phyloP scores from a whole-genome alignment of 2,113 vertebrate species.

The Buteo buteo region DNA sequence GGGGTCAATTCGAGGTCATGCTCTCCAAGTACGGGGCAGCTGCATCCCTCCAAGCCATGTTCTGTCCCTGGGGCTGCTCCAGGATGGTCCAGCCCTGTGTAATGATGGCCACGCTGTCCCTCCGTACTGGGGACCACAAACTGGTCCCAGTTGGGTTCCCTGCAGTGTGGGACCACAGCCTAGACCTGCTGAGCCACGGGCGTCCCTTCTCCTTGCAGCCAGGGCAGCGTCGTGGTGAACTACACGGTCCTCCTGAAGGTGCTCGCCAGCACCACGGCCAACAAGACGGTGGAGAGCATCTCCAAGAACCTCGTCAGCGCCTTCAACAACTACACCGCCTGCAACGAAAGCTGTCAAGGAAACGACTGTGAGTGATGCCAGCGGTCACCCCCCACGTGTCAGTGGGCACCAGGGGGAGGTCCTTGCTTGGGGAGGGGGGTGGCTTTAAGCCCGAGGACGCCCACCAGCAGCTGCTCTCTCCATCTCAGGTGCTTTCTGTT shows the following conservation, averaged over 20 bases:
- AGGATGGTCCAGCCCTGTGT: too few species aligned
- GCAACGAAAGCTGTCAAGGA: not conserved
- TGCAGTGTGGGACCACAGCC: rapidly evolving
- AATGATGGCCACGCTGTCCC: too few species aligned
- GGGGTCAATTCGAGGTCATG: not conserved
- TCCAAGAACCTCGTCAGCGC: not conserved
- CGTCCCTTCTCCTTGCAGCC: not conserved
- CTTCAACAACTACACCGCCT: rapidly evolving
- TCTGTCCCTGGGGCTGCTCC: not conserved
- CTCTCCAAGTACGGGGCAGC: not conserved
- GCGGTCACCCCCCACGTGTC: rapidly evolving
- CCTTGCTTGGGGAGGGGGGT: not conserved
- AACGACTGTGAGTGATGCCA: not conserved
- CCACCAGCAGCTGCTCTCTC: not conserved
- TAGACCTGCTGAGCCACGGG: too few species aligned
- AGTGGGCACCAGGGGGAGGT: not conserved
- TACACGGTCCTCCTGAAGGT: not conserved
- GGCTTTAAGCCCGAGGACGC: rapidly evolving
- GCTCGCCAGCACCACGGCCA: rapidly evolving
- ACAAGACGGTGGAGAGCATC: not conserved
- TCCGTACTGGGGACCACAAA: not conserved
- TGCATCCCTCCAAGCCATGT: not conserved
- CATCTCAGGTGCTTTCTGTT: not conserved
- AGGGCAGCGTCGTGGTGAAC: not conserved
- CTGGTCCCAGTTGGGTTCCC: not conserved